Base-by-base conservation (phyloP, 1,140 invertebrate species). In the Zaprionus inermis region DNA sequence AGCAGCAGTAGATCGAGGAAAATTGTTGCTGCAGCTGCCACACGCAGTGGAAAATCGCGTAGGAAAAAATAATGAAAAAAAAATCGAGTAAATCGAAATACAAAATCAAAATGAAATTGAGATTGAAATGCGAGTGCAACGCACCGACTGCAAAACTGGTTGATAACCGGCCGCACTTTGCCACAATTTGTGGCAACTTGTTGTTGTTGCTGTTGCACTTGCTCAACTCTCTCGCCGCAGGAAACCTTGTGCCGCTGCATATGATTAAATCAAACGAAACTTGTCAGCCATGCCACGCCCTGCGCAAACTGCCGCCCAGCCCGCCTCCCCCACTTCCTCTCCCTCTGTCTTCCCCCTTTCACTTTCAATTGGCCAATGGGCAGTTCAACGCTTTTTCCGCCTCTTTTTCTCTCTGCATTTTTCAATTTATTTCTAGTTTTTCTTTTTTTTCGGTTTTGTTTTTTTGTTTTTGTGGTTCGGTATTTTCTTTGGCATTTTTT, bases 291-390 rank as follows among this genome's bases (percentile, higher is more conserved):
- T 36, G 20, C 30, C 20, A 22, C 54, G 24, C 51, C 16, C 16
- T 20, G 7, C 6, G n/a, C 38, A 16, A 14, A 4, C 38, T 9
- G 6, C 32, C 32, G n/a, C 34, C 51, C 12, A 4, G n/a, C 12
- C 28, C 16, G 9, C 12, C 36, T 12, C 51, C 14, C 9, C 60
- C 32, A 7, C 44, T 18, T n/a, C 24, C 5, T 5, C 24, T 28
- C 16, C n/a, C 44, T 36, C 56, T 11, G n/a, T 28, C 24, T 79
- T 65, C 63, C 78, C 73, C 71, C 78, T 78, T 85, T 85, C 73
- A 72, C 70, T 85, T 81, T 81, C 75, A 85, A 76, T 85, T 85
- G 84, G 70, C 81, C 78, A 71, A 57, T 83, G 79, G 80, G 80
- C 80, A 79, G 66, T 52, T 38, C 46, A 72, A 56, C 46, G 60